Percentiles rank a stretch among this genome's conserved stretches.
phyloP scores from a whole-genome alignment of 2,888 invertebrate genomes.

The Periphyllus acericola region DNA sequence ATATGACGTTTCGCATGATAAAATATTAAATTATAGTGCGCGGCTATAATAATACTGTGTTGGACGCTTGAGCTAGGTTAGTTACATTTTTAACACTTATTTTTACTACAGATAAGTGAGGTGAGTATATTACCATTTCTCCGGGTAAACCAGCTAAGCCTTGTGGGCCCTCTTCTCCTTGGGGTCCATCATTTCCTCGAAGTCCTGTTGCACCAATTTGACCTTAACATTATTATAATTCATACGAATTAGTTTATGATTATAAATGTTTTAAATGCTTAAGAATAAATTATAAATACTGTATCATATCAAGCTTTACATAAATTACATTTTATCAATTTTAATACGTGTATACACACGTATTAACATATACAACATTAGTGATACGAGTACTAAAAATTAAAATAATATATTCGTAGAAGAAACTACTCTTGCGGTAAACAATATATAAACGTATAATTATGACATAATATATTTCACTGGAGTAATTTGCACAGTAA shows the following conservation, averaged over 20 bases:
- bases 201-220: slow-evolving; percentile 73
- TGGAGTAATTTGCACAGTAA: too few species aligned
- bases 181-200: slow-evolving; percentile 82
- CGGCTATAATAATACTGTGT: background rate
- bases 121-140: slow-evolving; percentile 74
- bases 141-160: slow-evolving; percentile 81
- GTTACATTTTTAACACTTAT: background rate
- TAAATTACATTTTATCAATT: too few species aligned
- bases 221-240: slow-evolving; percentile 70
- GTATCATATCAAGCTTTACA: background rate
- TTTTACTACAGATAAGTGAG: background rate
- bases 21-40: too few species aligned
- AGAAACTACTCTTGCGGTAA: too few species aligned
- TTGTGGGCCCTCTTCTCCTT: slow-evolving; percentile 82
- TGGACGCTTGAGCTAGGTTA: background rate
- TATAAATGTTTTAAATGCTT: background rate
- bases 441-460: too few species aligned
- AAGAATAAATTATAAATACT: background rate
- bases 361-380: too few species aligned
- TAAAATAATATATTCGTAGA: too few species aligned
- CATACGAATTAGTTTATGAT: background rate
- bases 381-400: too few species aligned
- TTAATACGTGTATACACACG: too few species aligned
- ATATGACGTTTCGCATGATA: too few species aligned
- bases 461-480: too few species aligned